phyloP scores from a whole-genome alignment of 2,797 vertebrate genomes.

The Ispidina picta region DNA sequence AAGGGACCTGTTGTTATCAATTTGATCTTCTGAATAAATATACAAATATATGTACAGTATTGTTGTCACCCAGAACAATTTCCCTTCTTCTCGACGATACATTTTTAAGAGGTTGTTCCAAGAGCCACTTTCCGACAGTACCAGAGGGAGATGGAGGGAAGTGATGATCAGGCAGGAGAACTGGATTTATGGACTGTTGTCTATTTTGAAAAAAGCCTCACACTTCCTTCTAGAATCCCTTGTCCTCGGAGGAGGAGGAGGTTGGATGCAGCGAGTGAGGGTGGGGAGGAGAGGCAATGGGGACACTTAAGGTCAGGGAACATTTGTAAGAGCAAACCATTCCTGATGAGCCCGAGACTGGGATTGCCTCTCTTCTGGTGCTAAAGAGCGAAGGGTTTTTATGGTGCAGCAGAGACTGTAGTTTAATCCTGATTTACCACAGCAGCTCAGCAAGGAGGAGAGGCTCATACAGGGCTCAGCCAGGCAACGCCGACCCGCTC shows the following conservation, averaged over 20 bases:
- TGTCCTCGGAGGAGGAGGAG: background rate
- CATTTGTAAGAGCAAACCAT: constrained; percentile 5
- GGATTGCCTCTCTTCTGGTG: background rate
- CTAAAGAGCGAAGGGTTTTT: constrained; percentile 56
- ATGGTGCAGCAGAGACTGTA: constrained; percentile 26
- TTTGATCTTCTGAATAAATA: constrained; percentile 71
- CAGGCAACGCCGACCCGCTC: background rate
- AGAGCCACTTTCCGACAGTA: constrained; percentile 31
- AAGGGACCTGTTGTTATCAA: constrained; percentile 76
- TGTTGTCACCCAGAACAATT: constrained; percentile 30
- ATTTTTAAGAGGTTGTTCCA: constrained; percentile 32
- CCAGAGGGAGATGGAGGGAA: constrained; percentile 8
- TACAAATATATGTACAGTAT: constrained; percentile 34
- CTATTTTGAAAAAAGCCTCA: background rate
- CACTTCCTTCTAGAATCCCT: background rate
- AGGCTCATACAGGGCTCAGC: background rate
- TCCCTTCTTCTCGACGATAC: constrained; percentile 31
- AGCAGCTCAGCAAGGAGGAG: background rate
- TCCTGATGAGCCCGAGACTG: constrained; percentile 21
- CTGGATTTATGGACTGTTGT: constrained; percentile 44
- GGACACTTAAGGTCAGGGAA: background rate
- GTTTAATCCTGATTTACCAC: constrained; percentile 52
- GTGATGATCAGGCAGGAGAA: constrained; percentile 4
- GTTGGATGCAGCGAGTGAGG: background rate
- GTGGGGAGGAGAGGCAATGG: background rate